These are phyloP conservation scores for Myanophis thanlyinensis DNA, from an alignment of 2,113 vertebrate species.

Conservation along the genomic window DNA sequence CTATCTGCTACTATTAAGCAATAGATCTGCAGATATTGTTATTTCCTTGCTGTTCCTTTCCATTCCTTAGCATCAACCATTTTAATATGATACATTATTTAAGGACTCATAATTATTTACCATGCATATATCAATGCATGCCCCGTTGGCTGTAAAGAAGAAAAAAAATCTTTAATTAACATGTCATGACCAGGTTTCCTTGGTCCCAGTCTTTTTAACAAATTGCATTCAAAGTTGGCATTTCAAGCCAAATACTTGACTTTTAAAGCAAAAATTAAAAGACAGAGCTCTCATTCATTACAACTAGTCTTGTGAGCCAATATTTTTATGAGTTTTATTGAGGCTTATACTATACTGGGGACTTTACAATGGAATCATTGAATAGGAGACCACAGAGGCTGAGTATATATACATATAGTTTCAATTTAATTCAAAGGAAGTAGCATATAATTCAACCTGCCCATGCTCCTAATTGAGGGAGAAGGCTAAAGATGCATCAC, in stretches of 20 bases:
- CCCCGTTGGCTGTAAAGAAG: conserved; percentile 60
- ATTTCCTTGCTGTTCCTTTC: conserved; percentile 38
- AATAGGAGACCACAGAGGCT: conserved; percentile 57
- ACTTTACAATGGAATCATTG: conserved; percentile 64
- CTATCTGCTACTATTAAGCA: conserved; percentile 37
- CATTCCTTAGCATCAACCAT: conserved; percentile 26
- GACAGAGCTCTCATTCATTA: conserved; percentile 57
- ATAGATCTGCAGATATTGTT: conserved; percentile 34
- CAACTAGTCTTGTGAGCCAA: conserved; percentile 61
- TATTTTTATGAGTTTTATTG: conserved; percentile 62
- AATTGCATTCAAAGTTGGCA: conserved; percentile 60
- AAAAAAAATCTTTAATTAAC: conserved; percentile 67
- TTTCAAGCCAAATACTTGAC: conserved; percentile 56
- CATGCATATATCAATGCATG: conserved; percentile 62
- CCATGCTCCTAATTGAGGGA: conserved; percentile 46
- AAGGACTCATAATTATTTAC: conserved; percentile 63
- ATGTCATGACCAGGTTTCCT: conserved; percentile 67
- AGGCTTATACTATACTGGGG: conserved; percentile 60
- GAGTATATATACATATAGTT: conserved; percentile 38
- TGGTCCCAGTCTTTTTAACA: conserved; percentile 63
- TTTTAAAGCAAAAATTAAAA: conserved; percentile 65
- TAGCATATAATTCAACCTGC: conserved; percentile 58
- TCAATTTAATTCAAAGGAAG: conserved; percentile 61
- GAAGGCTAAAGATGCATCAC: conserved; percentile 34
- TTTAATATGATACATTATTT: conserved; percentile 67